A percentile compares a stretch with the other conserved stretches of the same genome.
phyloP scores from a whole-genome alignment of 2,888 invertebrate species.

The Hetaerina titia region DNA sequence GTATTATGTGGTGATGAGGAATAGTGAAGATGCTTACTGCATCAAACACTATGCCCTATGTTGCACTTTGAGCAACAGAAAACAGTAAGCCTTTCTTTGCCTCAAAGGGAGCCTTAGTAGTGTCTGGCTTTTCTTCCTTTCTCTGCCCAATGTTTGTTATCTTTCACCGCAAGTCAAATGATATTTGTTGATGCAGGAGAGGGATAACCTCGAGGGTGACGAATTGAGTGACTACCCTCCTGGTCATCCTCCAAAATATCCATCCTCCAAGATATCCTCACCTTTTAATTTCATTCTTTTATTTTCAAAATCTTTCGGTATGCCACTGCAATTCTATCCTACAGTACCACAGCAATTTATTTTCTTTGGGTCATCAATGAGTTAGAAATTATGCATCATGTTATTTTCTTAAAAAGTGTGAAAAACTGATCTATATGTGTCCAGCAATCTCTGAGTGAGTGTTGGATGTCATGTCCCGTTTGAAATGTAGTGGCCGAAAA shows the following conservation, averaged over 20 bases:
- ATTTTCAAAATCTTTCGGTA: no score
- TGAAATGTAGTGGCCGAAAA: background rate
- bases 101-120: background rate
- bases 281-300: no score
- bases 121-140: background rate
- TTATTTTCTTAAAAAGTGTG: background rate
- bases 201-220: background rate
- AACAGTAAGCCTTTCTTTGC: background rate
- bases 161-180: background rate
- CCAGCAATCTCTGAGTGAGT: background rate
- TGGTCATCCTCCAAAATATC: background rate
- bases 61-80: background rate
- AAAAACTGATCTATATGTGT: background rate
- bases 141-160: background rate
- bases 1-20: no score
- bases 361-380: background rate
- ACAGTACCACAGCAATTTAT: no score
- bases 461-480: background rate
- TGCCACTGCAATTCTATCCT: no score
- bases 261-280: background rate
- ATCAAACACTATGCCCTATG: background rate
- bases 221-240: background rate
- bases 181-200: conserved; percentile 4
- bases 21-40: no score
- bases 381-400: background rate